Evolutionary conservation across 2,888 invertebrate species (phyloP).

Genomic region (Nezara viridula): DNA sequence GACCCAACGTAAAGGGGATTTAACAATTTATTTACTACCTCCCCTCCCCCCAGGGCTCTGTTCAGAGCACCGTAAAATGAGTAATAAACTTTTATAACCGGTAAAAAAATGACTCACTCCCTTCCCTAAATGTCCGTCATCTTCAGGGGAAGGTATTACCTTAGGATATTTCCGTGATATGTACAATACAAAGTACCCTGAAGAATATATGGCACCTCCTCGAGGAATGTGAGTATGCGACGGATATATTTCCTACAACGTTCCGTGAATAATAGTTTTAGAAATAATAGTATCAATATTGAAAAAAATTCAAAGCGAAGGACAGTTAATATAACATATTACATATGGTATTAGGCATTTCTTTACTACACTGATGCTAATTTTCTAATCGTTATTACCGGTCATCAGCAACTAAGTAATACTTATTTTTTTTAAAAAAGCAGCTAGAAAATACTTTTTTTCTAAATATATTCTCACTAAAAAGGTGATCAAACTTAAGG

Average conservation of each 20-base stretch:
- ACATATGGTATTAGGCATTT: too few relatives aligned
- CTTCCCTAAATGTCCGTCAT: conserved; percentile 7
- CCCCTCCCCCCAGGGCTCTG: neutral
- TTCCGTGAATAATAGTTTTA: neutral
- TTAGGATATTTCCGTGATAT: neutral
- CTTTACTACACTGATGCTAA: too few relatives aligned
- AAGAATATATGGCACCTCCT: neutral
- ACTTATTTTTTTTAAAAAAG: too few relatives aligned
- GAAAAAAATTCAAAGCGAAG: too few relatives aligned
- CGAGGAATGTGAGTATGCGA: too few relatives aligned
- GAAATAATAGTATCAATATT: too few relatives aligned
- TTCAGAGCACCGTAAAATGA: conserved; percentile 38
- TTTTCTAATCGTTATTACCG: too few relatives aligned
- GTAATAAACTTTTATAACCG: conserved; percentile 35
- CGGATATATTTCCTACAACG: neutral
- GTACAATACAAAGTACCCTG: neutral
- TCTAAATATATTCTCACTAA: too few relatives aligned
- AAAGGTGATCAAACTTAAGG: too few relatives aligned
- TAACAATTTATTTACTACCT: conserved; percentile 32
- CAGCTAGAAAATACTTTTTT: too few relatives aligned
- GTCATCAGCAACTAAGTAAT: too few relatives aligned
- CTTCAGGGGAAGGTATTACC: neutral
- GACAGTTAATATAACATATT: too few relatives aligned
- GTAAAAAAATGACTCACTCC: conserved; percentile 45
- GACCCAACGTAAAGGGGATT: neutral